phyloP scores from a whole-genome alignment of 2,888 invertebrate species.

The Heliconius ethilla region DNA sequence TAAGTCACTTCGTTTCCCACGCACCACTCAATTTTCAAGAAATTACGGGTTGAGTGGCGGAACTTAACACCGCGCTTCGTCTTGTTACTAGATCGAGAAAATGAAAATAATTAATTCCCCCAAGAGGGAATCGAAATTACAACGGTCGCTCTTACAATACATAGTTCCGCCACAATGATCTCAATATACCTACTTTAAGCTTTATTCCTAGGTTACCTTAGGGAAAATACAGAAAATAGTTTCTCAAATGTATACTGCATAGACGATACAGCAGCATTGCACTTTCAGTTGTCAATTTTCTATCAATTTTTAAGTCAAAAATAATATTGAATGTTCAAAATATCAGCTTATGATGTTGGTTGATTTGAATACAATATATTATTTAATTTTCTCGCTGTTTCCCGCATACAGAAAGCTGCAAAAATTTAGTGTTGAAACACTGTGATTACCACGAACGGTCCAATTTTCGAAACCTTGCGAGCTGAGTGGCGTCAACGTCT shows the following conservation, averaged over 20 bases:
- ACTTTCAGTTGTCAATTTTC: not conserved
- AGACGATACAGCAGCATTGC: not conserved
- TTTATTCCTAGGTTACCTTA: not conserved
- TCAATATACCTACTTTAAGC: not conserved
- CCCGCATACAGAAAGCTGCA: not conserved
- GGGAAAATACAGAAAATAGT: constrained; percentile 1
- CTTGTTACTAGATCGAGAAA: not conserved
- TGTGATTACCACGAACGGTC: too few species aligned
- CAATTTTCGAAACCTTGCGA: too few species aligned
- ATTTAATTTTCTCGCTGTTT: not conserved
- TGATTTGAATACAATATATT: not conserved
- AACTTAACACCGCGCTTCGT: too few species aligned
- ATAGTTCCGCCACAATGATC: not conserved
- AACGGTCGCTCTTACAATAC: not conserved
- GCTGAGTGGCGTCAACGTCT: too few species aligned
- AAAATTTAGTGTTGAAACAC: not conserved
- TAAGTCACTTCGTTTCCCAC: not conserved
- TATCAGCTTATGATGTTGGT: not conserved
- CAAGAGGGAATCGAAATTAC: not conserved
- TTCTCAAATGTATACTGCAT: constrained; percentile 1
- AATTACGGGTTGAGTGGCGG: not conserved
- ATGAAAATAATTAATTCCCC: not conserved
- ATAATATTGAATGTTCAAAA: not conserved
- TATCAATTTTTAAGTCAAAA: not conserved
- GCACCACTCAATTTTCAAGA: not conserved